Conservation (phyloP, 2,888 invertebrate species). For the Clistopyga incitator region DNA sequence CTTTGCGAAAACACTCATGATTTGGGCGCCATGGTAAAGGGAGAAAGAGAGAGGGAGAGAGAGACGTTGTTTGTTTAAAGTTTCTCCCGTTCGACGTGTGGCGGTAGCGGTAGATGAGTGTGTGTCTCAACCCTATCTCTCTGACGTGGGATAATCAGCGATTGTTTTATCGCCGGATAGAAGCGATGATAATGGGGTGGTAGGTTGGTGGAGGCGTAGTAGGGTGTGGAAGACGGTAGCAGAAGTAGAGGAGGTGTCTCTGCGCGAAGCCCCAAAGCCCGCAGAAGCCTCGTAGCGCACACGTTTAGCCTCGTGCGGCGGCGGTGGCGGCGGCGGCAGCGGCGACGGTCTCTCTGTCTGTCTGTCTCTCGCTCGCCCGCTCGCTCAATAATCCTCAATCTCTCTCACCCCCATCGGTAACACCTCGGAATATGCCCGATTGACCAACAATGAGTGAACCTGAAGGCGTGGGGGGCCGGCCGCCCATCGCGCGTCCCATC, state of each 20-base stretch:
- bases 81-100: constrained; percentile 15
- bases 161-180: constrained; percentile 34
- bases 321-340: not conserved
- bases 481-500: constrained; percentile 79
- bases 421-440: not conserved
- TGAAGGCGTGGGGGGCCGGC: constrained; percentile 73
- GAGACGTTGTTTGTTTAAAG: not conserved
- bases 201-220: constrained; percentile 12
- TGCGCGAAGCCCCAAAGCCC: not conserved
- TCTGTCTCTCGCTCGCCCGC: constrained; percentile 22
- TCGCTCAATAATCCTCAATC: constrained; percentile 17
- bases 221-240: constrained; percentile 23
- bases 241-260: not conserved
- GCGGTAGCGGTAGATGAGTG: not conserved
- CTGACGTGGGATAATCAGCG: constrained; percentile 26
- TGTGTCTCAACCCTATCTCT: constrained; percentile 29
- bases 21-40: not conserved
- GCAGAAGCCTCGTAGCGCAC: not conserved
- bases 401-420: not conserved
- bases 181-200: constrained; percentile 4
- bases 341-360: constrained; percentile 11
- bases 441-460: constrained; percentile 24
- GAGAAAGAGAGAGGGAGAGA: not conserved
- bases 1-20: not conserved
- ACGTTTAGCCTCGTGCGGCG: not conserved